Conservation (phyloP, 2,888 invertebrate genomes). For the Diachrysia chrysitis region DNA sequence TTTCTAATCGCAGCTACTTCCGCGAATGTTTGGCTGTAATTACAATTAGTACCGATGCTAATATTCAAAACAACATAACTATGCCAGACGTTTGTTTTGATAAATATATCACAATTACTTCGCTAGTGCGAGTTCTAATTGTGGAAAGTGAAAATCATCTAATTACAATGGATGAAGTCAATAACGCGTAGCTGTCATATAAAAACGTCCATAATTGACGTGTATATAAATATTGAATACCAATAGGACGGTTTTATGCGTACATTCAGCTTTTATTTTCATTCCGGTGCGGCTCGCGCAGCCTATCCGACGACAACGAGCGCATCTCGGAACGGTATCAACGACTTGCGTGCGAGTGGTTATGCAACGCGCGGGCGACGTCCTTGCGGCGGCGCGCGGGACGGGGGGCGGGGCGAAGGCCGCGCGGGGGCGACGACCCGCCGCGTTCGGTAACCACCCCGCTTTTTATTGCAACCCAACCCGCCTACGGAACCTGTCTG, state of each 20-base stretch:
- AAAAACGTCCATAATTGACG: conserved; percentile 62
- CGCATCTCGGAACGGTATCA: conserved; percentile 80
- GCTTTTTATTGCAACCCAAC: conserved; percentile 73
- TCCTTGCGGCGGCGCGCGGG: conserved; percentile 75
- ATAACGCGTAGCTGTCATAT: conserved; percentile 31
- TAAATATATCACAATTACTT: conserved; percentile 31
- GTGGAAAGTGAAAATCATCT: conserved; percentile 61
- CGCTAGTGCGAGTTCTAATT: conserved; percentile 24
- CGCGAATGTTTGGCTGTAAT: conserved; percentile 35
- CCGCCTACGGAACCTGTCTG: conserved; percentile 75
- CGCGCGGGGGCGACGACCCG: conserved; percentile 81
- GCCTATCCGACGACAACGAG: conserved; percentile 58
- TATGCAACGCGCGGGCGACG: conserved; percentile 84
- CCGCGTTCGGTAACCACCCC: conserved; percentile 71
- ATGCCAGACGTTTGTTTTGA: conserved; percentile 26
- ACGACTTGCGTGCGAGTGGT: conserved; percentile 80
- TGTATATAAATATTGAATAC: conserved; percentile 68
- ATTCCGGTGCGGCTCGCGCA: conserved; percentile 65
- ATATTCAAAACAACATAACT: conserved; percentile 30
- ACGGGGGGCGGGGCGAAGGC: conserved; percentile 79
- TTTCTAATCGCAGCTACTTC: conserved; percentile 51
- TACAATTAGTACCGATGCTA: conserved; percentile 26
- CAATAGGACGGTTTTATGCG: conserved; percentile 60
- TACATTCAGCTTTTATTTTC: conserved; percentile 71
- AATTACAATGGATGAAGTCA: conserved; percentile 62